phyloP scores from a whole-genome alignment of 2,797 vertebrate genomes.

The Anolis apletophallus region DNA sequence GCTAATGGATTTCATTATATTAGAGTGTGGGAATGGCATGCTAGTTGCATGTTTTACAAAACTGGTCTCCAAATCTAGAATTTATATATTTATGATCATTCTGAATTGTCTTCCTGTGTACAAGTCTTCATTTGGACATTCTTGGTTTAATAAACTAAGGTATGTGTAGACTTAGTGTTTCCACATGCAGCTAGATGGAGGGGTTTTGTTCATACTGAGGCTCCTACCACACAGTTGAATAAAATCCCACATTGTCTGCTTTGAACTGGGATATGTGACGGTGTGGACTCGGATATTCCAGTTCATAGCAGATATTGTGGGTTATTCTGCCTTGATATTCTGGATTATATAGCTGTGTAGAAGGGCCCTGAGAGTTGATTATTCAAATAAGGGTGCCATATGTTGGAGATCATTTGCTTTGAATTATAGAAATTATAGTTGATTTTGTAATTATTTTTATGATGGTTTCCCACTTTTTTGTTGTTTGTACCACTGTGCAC shows the following conservation, averaged over 20 bases:
- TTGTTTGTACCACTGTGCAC: not conserved
- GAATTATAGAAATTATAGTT: conserved; percentile 27
- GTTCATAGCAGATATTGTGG: no score
- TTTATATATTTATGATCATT: not conserved
- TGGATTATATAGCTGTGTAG: no score
- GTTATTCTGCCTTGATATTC: no score
- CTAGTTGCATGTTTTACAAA: not conserved
- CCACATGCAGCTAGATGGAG: not conserved
- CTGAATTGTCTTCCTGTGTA: not conserved
- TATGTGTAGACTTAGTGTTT: no score
- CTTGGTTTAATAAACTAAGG: not conserved
- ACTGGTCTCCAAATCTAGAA: no score
- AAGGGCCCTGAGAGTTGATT: not conserved
- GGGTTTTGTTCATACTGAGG: not conserved
- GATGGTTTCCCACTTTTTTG: conserved; percentile 42
- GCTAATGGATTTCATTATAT: not conserved
- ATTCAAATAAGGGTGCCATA: not conserved
- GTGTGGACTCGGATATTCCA: no score
- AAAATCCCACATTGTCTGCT: not conserved
- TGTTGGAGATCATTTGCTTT: not conserved
- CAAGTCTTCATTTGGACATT: not conserved
- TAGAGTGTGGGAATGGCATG: not conserved
- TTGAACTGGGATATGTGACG: no score
- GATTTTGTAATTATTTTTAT: conserved; percentile 28
- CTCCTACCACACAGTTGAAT: no score